Evolutionary conservation across 2,888 invertebrate species (phyloP).

Genomic region (Osedax frankpressi): DNA sequence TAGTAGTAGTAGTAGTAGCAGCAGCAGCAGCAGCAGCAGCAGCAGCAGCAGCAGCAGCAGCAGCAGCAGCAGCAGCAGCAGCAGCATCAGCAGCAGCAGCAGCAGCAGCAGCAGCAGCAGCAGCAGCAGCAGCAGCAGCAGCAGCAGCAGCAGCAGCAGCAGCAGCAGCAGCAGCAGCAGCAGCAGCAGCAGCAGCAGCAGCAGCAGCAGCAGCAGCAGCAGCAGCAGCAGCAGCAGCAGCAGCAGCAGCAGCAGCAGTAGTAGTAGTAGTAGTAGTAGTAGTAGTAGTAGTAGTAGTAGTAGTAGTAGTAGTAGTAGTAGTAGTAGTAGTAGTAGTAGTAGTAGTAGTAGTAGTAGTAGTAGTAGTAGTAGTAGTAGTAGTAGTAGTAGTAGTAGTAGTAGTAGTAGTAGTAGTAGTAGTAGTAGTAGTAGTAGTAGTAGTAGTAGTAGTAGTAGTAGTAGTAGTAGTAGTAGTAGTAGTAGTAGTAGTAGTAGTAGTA

Average conservation of each 20-base stretch:
- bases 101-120: not conserved
- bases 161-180: not conserved
- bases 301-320: too few species aligned
- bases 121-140: not conserved
- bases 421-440: too few species aligned
- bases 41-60: not conserved
- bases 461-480: too few species aligned
- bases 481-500: too few species aligned
- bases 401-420: too few species aligned
- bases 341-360: too few species aligned
- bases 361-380: too few species aligned
- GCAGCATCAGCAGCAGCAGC: not conserved
- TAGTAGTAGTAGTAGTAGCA: not conserved
- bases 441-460: too few species aligned
- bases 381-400: too few species aligned
- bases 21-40: not conserved
- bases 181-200: not conserved
- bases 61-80: not conserved
- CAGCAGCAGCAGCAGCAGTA: not conserved
- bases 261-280: too few species aligned
- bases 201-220: not conserved
- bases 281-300: too few species aligned
- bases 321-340: too few species aligned
- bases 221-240: not conserved
- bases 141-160: not conserved